These are phyloP conservation scores for Gorsachius magnificus DNA, from an alignment of 2,797 vertebrate genomes.

Conservation along the genomic window DNA sequence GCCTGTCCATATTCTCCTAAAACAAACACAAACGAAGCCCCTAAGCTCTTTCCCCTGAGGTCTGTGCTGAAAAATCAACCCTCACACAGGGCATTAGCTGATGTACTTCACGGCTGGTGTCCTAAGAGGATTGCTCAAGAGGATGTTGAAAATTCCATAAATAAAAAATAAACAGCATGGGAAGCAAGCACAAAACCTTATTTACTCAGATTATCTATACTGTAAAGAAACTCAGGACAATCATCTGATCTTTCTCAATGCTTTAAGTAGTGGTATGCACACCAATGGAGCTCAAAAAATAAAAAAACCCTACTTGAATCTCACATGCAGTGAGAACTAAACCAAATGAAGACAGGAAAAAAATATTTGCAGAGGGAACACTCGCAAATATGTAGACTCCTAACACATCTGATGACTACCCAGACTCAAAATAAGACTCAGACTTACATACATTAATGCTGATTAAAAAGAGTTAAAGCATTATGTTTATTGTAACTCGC, in stretches of 20 bases:
- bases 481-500: neutral
- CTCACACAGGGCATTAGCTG: neutral
- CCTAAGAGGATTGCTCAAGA: neutral
- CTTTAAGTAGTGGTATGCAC: neutral
- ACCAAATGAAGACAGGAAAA: neutral
- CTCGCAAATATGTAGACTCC: neutral
- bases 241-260: neutral
- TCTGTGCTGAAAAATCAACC: neutral
- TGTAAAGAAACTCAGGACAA: neutral
- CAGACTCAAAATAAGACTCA: neutral
- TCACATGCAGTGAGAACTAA: neutral
- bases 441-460: neutral
- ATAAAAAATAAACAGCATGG: neutral
- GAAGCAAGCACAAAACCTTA: neutral
- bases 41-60: neutral
- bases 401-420: neutral
- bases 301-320: neutral
- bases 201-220: neutral
- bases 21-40: neutral
- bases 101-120: neutral
- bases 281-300: neutral
- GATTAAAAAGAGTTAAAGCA: neutral
- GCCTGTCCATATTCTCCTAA: neutral
- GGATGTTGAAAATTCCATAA: neutral
- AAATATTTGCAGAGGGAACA: neutral